Evolutionary conservation across 2,888 invertebrate species (phyloP).

Genomic region (Lacanobia wlatinum): DNA sequence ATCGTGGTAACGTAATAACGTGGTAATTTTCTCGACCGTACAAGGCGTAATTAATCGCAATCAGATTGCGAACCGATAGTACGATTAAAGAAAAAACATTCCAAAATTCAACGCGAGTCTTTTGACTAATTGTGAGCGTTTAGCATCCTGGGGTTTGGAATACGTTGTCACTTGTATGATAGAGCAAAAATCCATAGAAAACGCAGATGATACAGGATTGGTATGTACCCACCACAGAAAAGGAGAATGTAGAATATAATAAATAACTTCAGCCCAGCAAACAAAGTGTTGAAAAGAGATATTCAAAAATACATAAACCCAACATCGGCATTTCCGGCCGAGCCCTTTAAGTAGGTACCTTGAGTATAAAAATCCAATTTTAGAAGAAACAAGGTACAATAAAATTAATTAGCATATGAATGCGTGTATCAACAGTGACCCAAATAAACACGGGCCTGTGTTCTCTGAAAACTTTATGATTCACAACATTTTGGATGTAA

Average conservation of each 20-base stretch:
- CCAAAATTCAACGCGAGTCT: slow-evolving; percentile 20
- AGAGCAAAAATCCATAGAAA: too few species aligned
- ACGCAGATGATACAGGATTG: neutral
- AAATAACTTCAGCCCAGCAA: neutral
- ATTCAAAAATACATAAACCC: neutral
- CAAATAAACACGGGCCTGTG: slow-evolving; percentile 53
- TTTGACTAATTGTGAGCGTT: slow-evolving; percentile 30
- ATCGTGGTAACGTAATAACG: slow-evolving; percentile 60
- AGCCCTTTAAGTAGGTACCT: slow-evolving; percentile 7
- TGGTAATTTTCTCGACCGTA: slow-evolving; percentile 53
- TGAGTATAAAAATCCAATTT: slow-evolving; percentile 9
- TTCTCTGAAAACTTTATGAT: slow-evolving; percentile 52
- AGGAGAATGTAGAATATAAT: neutral
- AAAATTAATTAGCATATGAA: slow-evolving; percentile 27
- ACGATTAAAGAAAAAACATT: slow-evolving; percentile 34
- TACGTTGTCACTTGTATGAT: neutral
- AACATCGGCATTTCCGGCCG: neutral
- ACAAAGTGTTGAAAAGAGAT: neutral
- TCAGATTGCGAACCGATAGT: slow-evolving; percentile 50
- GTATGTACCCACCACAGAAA: neutral
- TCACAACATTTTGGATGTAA: slow-evolving; percentile 45
- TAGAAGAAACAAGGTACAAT: neutral
- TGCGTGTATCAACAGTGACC: slow-evolving; percentile 33
- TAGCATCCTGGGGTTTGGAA: neutral
- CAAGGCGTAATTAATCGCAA: slow-evolving; percentile 57